Conservation (phyloP, 2,888 invertebrate genomes). For the Drosophila kambysellisi region DNA sequence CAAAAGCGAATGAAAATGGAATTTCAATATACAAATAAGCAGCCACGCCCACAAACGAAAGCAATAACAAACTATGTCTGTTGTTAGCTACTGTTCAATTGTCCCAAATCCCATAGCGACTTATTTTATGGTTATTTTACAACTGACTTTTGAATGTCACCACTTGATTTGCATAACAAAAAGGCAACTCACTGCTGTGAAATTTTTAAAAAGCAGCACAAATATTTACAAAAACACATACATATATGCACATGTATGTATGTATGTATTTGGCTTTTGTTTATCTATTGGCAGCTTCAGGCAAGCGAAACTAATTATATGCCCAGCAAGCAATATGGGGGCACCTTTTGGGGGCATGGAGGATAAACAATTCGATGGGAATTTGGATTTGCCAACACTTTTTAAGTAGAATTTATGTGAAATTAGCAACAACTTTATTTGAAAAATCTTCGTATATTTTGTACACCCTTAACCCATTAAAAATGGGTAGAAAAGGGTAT, state of each 20-base stretch:
- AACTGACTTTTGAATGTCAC: constrained; percentile 47
- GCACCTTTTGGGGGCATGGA: constrained; percentile 45
- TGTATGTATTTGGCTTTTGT: constrained; percentile 40
- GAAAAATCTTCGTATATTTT: constrained; percentile 35
- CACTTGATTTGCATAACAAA: constrained; percentile 75
- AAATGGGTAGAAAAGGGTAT: too few species aligned
- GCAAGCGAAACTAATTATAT: constrained; percentile 65
- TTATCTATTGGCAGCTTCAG: constrained; percentile 53
- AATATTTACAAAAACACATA: constrained; percentile 9
- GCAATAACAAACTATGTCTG: not conserved
- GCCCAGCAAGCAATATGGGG: constrained; percentile 59
- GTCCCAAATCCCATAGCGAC: constrained; percentile 24
- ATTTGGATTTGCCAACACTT: constrained; percentile 21
- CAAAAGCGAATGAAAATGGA: constrained; percentile 36
- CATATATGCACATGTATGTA: not conserved
- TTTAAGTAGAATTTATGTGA: constrained; percentile 43
- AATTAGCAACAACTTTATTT: constrained; percentile 55
- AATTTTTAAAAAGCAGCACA: constrained; percentile 9
- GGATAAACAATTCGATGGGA: constrained; percentile 59
- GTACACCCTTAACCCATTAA: not conserved
- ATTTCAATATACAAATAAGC: constrained; percentile 42
- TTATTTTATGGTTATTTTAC: constrained; percentile 46
- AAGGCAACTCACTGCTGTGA: constrained; percentile 15
- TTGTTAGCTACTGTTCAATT: constrained; percentile 40
- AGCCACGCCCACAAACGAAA: constrained; percentile 56